These are phyloP conservation scores for Anthrax anthrax DNA, from an alignment of 2,888 invertebrate species.

Conservation along the genomic window DNA sequence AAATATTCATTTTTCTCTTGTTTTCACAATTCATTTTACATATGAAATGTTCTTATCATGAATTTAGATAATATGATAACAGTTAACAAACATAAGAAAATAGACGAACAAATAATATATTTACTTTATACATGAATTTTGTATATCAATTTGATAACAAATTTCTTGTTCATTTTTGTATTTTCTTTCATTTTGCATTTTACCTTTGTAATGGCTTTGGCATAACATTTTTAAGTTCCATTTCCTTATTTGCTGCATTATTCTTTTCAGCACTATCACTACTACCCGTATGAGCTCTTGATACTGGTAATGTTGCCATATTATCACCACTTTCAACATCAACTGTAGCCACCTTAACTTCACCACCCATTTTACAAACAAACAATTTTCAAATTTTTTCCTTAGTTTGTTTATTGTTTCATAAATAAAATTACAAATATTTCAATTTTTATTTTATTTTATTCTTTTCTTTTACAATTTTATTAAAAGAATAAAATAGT, in stretches of 20 bases:
- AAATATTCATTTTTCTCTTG: too few relatives aligned
- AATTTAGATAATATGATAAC: too few relatives aligned
- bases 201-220: conserved; percentile 77
- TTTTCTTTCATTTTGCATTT: conserved; percentile 10
- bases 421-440: not conserved
- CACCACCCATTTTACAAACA: conserved; percentile 47
- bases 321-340: conserved; percentile 77
- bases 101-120: too few relatives aligned
- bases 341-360: conserved; percentile 80
- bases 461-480: not conserved
- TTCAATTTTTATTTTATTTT: not conserved
- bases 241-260: conserved; percentile 70
- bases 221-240: conserved; percentile 74
- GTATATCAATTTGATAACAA: too few relatives aligned
- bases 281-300: conserved; percentile 53
- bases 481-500: not conserved
- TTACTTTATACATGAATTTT: too few relatives aligned
- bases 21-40: too few relatives aligned
- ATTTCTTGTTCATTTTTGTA: too few relatives aligned
- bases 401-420: too few relatives aligned
- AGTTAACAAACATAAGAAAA: too few relatives aligned
- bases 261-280: conserved; percentile 65
- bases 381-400: not conserved
- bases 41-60: too few relatives aligned
- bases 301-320: conserved; percentile 78